These are phyloP conservation scores for Siniperca undulata DNA, from an alignment of 2,797 vertebrate species.

Conservation along the genomic window DNA sequence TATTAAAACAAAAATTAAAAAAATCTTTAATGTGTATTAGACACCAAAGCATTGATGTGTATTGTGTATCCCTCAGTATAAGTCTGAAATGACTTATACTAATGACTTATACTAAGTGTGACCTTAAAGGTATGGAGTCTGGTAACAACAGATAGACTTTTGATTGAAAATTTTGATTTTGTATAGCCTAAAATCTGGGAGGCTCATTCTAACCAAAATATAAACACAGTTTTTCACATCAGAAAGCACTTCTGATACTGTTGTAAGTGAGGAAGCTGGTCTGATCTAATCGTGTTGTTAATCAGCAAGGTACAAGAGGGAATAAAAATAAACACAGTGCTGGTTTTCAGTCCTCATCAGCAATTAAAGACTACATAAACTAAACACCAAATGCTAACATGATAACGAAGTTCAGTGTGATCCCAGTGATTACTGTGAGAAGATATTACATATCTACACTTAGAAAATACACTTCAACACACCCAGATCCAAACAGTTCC, in stretches of 20 bases:
- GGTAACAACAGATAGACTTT: conserved; percentile 4
- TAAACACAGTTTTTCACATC: conserved; percentile 2
- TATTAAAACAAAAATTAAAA: conserved; percentile 15
- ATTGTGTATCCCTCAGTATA: conserved; percentile 12
- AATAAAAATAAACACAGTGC: conserved; percentile 48
- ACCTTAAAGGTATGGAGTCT: neutral
- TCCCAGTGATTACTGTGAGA: conserved; percentile 77
- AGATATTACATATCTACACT: conserved; percentile 82
- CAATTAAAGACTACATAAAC: conserved; percentile 57
- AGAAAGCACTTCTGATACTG: neutral
- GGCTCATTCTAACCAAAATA: conserved; percentile 10
- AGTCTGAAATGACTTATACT: conserved; percentile 3
- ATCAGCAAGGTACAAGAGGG: conserved; percentile 29
- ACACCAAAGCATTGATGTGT: conserved; percentile 18
- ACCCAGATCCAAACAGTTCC: conserved; percentile 77
- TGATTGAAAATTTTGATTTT: conserved; percentile 13
- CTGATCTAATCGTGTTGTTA: conserved; percentile 30
- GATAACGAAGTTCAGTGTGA: conserved; percentile 71
- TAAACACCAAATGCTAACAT: conserved; percentile 61
- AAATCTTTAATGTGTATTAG: conserved; percentile 10
- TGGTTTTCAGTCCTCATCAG: conserved; percentile 53
- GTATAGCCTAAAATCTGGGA: conserved; percentile 10
- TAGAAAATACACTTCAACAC: conserved; percentile 82
- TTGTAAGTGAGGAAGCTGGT: conserved; percentile 12
- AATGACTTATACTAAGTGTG: neutral